Percentiles rank a stretch among this genome's conserved stretches.
phyloP scores from a whole-genome alignment of 1,140 invertebrate species.

The Bombus polaris region DNA sequence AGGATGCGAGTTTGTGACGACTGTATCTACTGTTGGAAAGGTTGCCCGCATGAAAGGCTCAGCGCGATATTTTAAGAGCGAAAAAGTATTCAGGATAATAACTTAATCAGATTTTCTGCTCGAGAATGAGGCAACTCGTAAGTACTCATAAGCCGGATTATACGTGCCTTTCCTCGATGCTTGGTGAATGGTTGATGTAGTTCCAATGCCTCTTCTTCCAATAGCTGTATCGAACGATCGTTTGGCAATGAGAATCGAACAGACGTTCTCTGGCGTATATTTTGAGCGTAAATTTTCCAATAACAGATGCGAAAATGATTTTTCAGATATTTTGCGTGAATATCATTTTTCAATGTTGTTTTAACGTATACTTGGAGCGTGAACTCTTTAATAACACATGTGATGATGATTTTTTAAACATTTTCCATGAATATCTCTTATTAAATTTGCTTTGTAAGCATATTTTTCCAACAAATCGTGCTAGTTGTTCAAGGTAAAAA shows the following conservation, averaged over 20 bases:
- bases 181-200: not conserved
- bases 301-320: too few species aligned
- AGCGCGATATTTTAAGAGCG: not conserved
- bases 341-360: not conserved
- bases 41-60: not conserved
- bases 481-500: not conserved
- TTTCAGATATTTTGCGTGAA: too few species aligned
- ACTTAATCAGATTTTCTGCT: constrained; percentile 1
- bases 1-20: not conserved
- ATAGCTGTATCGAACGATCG: not conserved
- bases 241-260: not conserved
- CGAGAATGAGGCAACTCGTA: not conserved
- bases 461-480: not conserved
- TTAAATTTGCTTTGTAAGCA: not conserved
- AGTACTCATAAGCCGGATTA: constrained; percentile 21
- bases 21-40: not conserved
- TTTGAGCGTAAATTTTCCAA: too few species aligned
- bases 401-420: not conserved
- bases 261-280: not conserved
- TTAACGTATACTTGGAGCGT: not conserved
- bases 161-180: not conserved
- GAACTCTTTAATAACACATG: too few species aligned
- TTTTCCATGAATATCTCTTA: not conserved
- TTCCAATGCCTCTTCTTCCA: not conserved
- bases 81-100: constrained; percentile 2